These are phyloP conservation scores for Philereme transversata DNA, from an alignment of 2,888 invertebrate species.

Conservation along the genomic window DNA sequence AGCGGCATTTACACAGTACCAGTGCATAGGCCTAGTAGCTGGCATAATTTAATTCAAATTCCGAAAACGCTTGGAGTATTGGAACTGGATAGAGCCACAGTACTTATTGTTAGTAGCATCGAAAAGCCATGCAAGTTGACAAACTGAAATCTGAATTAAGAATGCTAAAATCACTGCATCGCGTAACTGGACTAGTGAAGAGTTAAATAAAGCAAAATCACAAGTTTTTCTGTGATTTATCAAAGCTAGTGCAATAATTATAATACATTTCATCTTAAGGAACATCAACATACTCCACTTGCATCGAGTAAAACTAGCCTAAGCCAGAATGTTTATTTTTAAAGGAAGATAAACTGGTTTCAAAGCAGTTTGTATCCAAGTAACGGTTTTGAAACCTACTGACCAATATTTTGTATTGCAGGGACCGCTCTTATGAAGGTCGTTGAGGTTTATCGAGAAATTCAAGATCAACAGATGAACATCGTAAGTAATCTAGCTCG, in stretches of 20 bases:
- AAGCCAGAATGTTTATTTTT: background rate
- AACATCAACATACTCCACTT: background rate
- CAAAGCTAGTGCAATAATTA: no score
- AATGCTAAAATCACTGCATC: no score
- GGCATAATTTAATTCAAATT: no score
- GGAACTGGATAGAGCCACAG: no score
- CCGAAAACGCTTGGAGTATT: no score
- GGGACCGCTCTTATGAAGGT: conserved; percentile 96
- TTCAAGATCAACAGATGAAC: conserved; percentile 97
- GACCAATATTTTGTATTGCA: conserved; percentile 64
- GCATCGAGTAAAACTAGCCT: background rate
- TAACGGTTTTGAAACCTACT: conserved; percentile 30
- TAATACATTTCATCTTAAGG: no score
- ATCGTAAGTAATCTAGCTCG: conserved; percentile 87
- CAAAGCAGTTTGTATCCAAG: conserved; percentile 2
- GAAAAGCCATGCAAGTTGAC: background rate
- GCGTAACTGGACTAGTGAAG: no score
- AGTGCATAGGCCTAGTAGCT: no score
- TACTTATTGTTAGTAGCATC: background rate
- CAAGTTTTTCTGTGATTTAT: no score
- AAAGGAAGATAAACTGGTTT: conserved; percentile 11
- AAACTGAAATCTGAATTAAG: background rate
- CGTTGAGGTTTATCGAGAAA: conserved; percentile 96
- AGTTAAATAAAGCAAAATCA: no score
- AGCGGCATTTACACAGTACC: no score